phyloP scores from a whole-genome alignment of 2,113 vertebrate species.

The Recurvirostra avosetta region DNA sequence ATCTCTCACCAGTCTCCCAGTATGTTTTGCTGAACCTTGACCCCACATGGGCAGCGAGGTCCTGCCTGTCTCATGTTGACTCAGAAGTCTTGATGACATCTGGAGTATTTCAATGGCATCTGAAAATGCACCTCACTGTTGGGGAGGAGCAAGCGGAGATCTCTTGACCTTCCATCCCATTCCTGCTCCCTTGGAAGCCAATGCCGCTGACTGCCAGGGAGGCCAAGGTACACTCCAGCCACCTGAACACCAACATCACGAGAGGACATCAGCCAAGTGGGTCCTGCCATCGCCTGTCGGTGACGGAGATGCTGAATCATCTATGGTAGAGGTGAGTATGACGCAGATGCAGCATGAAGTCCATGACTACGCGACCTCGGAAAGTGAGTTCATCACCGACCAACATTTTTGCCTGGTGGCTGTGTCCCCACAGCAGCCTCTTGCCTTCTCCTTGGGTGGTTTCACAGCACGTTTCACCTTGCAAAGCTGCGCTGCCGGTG shows the following conservation, averaged over 20 bases:
- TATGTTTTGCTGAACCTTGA: not conserved
- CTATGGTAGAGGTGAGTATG: not conserved
- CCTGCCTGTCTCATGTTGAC: not conserved
- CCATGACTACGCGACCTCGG: not conserved
- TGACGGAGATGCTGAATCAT: not conserved
- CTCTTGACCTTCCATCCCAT: not conserved
- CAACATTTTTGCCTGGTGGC: not conserved
- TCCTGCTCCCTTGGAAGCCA: not conserved
- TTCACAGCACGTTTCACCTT: too few relatives aligned
- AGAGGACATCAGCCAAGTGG: not conserved
- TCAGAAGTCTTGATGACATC: not conserved
- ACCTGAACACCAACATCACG: not conserved
- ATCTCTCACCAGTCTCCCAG: not conserved
- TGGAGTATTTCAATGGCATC: not conserved
- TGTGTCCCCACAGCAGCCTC: not conserved
- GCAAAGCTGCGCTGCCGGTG: too few relatives aligned
- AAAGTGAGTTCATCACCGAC: not conserved
- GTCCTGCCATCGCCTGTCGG: fast-evolving
- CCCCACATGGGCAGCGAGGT: fast-evolving
- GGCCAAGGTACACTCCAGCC: not conserved
- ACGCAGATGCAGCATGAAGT: not conserved
- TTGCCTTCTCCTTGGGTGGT: not conserved
- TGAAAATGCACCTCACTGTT: fast-evolving
- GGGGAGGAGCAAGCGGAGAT: fast-evolving
- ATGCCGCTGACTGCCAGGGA: not conserved